phyloP scores from a whole-genome alignment of 2,888 invertebrate genomes.

The Strigamia maritima region DNA sequence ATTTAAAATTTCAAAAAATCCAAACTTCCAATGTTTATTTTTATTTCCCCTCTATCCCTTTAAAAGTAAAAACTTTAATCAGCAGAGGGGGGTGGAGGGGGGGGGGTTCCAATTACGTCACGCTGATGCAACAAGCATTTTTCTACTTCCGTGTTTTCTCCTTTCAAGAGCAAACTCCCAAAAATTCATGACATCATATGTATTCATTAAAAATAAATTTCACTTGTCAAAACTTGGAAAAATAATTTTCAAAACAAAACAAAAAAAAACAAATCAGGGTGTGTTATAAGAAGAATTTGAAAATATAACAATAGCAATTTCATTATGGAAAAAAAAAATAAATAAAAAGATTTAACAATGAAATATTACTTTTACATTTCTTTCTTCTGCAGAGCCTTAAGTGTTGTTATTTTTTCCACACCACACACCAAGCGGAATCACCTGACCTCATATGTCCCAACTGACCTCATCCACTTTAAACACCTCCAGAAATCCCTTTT shows the following conservation, averaged over 20 bases:
- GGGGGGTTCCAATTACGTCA: neutral
- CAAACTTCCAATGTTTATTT: neutral
- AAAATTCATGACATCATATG: neutral
- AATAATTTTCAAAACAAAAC: neutral
- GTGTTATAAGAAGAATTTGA: neutral
- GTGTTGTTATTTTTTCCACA: constrained; percentile 3
- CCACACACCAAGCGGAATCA: neutral
- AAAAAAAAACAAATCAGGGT: neutral
- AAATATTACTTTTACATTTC: neutral
- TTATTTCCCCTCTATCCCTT: neutral
- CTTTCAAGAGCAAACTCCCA: neutral
- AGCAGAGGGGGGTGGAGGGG: no score
- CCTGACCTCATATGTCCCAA: neutral
- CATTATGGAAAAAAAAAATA: neutral
- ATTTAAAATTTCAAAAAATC: neutral
- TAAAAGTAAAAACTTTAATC: neutral
- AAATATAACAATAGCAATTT: neutral
- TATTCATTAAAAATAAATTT: neutral
- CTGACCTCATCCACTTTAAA: neutral
- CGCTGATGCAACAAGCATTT: neutral
- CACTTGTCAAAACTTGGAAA: neutral
- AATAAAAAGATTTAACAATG: neutral
- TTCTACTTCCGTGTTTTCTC: neutral
- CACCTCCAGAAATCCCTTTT: neutral
- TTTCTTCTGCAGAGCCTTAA: neutral